Base-by-base conservation (phyloP, 2,113 vertebrate genomes). In the Lampris incognitus region DNA sequence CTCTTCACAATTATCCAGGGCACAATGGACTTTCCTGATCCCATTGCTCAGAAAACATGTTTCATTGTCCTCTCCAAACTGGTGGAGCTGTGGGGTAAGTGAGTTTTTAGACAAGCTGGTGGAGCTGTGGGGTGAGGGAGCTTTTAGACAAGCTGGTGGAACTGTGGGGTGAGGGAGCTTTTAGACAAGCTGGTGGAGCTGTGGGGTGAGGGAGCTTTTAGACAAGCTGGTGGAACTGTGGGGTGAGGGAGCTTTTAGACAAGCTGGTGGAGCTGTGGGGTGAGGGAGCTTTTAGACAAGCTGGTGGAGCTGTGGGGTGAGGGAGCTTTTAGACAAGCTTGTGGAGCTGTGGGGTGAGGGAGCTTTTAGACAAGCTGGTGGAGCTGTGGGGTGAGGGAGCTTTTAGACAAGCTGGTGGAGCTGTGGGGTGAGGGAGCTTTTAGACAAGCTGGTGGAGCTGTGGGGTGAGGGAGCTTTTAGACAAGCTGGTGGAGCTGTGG, bases 1-100 rank as follows among this genome's bases (percentile, higher is more conserved):
- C 87, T 99, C 49, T 95, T 98, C 89, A 99, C 98, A 71, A 92
- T 99, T 82, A 98, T 99, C 90, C 98, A 99, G 93, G 97, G 98
- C 62, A 97, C 98, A 0, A 97, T 98, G 44, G 98, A 99, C 68
- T 97, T 98, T 69, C 98, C 98, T 9, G 98, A 99, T 92, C 97
- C 98, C 51, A 92, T 97, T 76, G 97, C 98, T 13, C 98, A 99
- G 93, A 99, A 99, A 72, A 99, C 96, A 40, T 99, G 98, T 85
- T 99, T 99, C 90, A 97, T 98, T 86, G 96, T 99, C 84, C 96
- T 99, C 9, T 97, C 97, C 39, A 96, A 95, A 78, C 68, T 99
- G 83, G 97, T 99, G 78, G 98, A 99, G 83, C 95, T 98, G 61
- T 92, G 91, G 91, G 91, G 91, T 91, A 81, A 78, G 78, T n/a